Conservation (phyloP, 2,888 invertebrate genomes). For the Cheilosia urbana region DNA sequence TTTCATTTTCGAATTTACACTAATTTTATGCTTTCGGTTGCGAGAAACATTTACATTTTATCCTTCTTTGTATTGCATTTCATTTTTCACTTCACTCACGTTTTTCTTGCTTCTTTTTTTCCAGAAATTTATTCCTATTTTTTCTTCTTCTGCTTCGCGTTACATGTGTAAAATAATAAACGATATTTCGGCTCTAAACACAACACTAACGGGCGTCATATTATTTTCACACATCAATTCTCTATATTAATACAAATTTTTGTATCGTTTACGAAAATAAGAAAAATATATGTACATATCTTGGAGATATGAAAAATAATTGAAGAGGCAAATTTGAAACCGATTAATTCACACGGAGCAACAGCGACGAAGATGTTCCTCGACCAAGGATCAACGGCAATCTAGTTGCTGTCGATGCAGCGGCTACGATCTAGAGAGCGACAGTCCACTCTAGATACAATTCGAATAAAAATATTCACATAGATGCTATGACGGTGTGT, state of each 20-base stretch:
- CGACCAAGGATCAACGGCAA: constrained; percentile 77
- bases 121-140: constrained; percentile 40
- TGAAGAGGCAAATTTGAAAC: constrained; percentile 16
- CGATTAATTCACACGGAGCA: constrained; percentile 49
- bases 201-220: constrained; percentile 35
- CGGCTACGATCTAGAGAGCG: constrained; percentile 72
- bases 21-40: constrained; percentile 12
- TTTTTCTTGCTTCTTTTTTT: constrained; percentile 38
- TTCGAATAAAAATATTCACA: constrained; percentile 46
- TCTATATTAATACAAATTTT: constrained; percentile 38
- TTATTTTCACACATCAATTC: constrained; percentile 12
- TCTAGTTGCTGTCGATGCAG: constrained; percentile 73
- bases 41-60: constrained; percentile 52
- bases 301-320: constrained; percentile 67
- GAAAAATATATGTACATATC: constrained; percentile 78
- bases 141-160: constrained; percentile 33
- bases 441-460: constrained; percentile 64
- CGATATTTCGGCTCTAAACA: not conserved
- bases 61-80: constrained; percentile 56
- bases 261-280: constrained; percentile 75
- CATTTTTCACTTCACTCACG: constrained; percentile 71
- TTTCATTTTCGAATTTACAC: constrained; percentile 61
- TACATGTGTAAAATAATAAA: constrained; percentile 25
- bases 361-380: constrained; percentile 58
- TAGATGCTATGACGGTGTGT: constrained; percentile 21